These are phyloP conservation scores for Macrosoma leucophasiata DNA, from an alignment of 2,888 invertebrate genomes.

Conservation along the genomic window DNA sequence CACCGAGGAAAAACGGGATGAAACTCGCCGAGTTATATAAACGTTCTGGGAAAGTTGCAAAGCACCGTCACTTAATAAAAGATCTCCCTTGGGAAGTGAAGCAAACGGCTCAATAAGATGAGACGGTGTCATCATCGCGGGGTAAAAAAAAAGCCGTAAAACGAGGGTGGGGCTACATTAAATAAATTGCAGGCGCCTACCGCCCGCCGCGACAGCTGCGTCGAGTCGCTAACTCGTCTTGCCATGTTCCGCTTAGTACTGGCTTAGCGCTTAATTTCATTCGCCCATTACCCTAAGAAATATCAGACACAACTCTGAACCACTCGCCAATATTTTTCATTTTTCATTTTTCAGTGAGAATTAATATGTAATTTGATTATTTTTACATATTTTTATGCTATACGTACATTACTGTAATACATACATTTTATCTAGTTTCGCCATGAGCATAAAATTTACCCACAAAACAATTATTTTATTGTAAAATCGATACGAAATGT, in stretches of 20 bases:
- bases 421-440: no score
- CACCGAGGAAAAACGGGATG: conserved; percentile 29
- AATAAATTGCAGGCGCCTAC: conserved; percentile 65
- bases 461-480: no score
- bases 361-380: no score
- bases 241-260: background rate
- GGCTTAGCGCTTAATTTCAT: no score
- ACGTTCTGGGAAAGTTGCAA: conserved; percentile 40
- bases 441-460: no score
- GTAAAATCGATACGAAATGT: no score
- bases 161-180: conserved; percentile 57
- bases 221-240: conserved; percentile 18
- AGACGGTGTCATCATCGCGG: conserved; percentile 55
- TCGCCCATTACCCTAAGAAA: no score
- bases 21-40: conserved; percentile 36
- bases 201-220: conserved; percentile 51
- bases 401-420: no score
- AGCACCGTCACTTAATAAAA: conserved; percentile 66
- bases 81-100: conserved; percentile 52
- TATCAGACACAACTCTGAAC: no score
- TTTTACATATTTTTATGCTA: no score
- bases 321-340: no score
- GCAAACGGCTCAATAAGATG: conserved; percentile 68
- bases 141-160: conserved; percentile 61
- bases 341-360: no score